Percentiles rank a stretch among this genome's conserved stretches.
These are phyloP conservation scores for Thunnus thynnus DNA, from an alignment of 2,113 vertebrate genomes.

Conservation along the genomic window DNA sequence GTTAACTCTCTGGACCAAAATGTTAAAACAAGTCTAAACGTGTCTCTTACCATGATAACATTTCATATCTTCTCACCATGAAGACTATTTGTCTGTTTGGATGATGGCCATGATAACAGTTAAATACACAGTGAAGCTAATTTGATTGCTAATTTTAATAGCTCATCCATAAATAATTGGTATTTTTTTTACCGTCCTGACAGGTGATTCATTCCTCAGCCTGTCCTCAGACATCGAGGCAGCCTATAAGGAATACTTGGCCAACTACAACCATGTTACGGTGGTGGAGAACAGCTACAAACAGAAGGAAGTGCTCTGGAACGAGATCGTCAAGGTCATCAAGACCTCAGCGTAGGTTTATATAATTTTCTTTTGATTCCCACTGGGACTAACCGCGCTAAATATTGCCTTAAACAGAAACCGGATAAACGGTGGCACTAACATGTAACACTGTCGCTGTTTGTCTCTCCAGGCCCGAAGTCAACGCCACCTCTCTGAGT, in stretches of 20 bases:
- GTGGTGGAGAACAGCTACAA: conserved; percentile 89
- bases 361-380: neutral
- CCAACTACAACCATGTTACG: conserved; percentile 88
- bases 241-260: conserved; percentile 91
- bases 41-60: no score
- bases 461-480: conserved; percentile 86
- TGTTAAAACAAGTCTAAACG: no score
- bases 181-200: conserved; percentile 7
- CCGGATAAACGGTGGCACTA: no score
- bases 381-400: neutral
- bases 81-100: no score
- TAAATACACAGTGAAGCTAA: no score
- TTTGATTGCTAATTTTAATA: no score
- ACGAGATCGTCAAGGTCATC: conserved; percentile 86
- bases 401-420: neutral
- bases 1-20: no score
- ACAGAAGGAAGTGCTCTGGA: conserved; percentile 89
- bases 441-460: no score
- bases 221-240: conserved; percentile 91
- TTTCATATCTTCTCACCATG: no score
- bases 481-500: conserved; percentile 89
- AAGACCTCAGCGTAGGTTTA: conserved; percentile 88
- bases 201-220: conserved; percentile 91
- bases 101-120: no score
- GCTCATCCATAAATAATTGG: no score